Base-by-base conservation (phyloP, 2,888 invertebrate genomes). In the Tryphoninae sp. region DNA sequence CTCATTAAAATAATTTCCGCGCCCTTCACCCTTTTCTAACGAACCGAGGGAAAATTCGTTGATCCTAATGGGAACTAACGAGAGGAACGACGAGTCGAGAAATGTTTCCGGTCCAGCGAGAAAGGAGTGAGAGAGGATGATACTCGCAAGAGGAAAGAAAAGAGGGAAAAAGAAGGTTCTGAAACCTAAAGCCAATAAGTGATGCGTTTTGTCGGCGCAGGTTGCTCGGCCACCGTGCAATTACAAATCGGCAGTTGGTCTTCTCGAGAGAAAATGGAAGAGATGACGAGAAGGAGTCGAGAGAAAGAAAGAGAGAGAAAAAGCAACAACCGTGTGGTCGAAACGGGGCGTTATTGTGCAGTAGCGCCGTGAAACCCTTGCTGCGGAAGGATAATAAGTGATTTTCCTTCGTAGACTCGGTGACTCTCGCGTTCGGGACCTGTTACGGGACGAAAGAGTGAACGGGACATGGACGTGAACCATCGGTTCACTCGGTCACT, bases 341-440 rank as follows among this genome's bases (percentile, higher is more conserved):
- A 33, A 68, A 42, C 53, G 71, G 59, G 22, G 33, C 33, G 33
- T 33, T 33, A 33, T 61, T 72, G 78, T 75, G 51, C 78, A 69
- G 71, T 78, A 75, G 81, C 72, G 65, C 75, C 71, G 83, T 78
- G 78, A 81, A 86, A 83, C 72, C 82, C 86, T 85, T 82, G 78
- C 81, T 82, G 84, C 84, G 75, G 61, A 53, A 78, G 86, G 87
- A 87, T 87, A 87, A 87, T 84, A 84, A 86, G 83, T 82, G 86
- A 87, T 87, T 86, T 81, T 82, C 72, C 65, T 85, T 74, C 77
- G 59, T 62, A 51, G 75, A 65, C 73, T 74, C 45, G 75, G 58
- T 84, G 84, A 67, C 77, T 83, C 83, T 61, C 58, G 61, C 77
- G 40, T 16, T 62, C 16, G 67, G 76, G 78, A 82, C 78, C 81